Evolutionary conservation across 2,888 invertebrate genomes (phyloP), one percentile per base, ranked within the genome.

Genomic region (Ischnura elegans): DNA sequence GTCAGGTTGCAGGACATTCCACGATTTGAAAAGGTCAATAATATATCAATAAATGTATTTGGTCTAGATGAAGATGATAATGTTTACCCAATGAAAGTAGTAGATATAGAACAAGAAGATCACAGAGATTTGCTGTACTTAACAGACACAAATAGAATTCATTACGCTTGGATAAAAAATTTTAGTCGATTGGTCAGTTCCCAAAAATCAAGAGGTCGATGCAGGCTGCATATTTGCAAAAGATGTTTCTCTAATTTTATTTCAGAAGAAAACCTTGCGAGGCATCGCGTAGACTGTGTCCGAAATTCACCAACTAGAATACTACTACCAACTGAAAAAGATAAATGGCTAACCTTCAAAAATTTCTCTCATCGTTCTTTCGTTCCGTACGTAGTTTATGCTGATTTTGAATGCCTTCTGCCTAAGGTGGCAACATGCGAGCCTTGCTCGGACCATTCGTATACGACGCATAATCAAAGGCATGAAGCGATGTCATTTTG

Each of bases 91-190:
- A n/a, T 45, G 4, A 16, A 87, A 43, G 8, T 87, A 25, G 45
- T 45, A 21, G 45, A 87, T n/a, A 6, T 46, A 13, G 45, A 87
- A 46, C 45, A 5, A 3, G 87, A 87, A 21, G 45, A 87, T n/a
- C 87, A 87, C 25, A 19, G 43, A 2, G 45, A 87, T 21, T 25
- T 87, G 10, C 45, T 87, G 6, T 45, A 21, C 45, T 25, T 87
- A 19, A 87, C 10, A 25, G 10, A 43, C n/a, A 46, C 21, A 19
- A 61, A 42, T 29, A 93, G 66, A 45, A 93, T 93, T 93, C 94
- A 95, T 94, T 94, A 94, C 94, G 94, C 93, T 51, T 94, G 94
- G 94, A 95, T 94, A n/a, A 36, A 94, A 94, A 94, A 94, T 94
- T 94, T 93, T 95, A 85, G 94, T 94, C 6, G 43, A 94, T 87